These are phyloP conservation scores for Petrolisthes manimaculis DNA, from an alignment of 2,888 invertebrate species.

Conservation along the genomic window DNA sequence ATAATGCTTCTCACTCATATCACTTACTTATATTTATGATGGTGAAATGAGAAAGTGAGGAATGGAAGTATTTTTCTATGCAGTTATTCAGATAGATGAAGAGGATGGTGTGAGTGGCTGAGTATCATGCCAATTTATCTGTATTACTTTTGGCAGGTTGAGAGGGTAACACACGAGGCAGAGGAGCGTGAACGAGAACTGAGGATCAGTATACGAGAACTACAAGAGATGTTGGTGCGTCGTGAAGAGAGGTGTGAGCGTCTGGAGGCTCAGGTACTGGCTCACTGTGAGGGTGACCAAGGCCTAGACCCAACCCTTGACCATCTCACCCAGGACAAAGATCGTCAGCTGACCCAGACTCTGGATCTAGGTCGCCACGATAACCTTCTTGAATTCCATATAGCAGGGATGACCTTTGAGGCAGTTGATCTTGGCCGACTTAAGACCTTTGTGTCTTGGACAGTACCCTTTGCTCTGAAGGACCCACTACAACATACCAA, in stretches of 20 bases:
- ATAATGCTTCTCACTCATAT: too few species aligned
- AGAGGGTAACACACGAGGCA: constrained; percentile 32
- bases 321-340: constrained; percentile 22
- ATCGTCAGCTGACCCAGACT: constrained; percentile 35
- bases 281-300: not conserved
- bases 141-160: constrained; percentile 4
- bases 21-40: too few species aligned
- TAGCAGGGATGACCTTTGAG: constrained; percentile 52
- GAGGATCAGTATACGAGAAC: constrained; percentile 1
- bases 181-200: constrained; percentile 25
- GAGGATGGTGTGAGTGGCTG: too few species aligned
- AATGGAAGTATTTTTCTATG: too few species aligned
- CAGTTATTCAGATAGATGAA: too few species aligned
- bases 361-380: constrained; percentile 58
- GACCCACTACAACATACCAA: constrained; percentile 65
- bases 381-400: constrained; percentile 59
- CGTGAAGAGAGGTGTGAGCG: constrained; percentile 43
- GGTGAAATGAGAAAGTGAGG: too few species aligned
- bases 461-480: constrained; percentile 56
- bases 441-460: constrained; percentile 65
- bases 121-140: too few species aligned
- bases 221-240: constrained; percentile 33
- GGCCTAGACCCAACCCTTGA: constrained; percentile 10
- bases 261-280: constrained; percentile 41
- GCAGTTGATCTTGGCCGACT: constrained; percentile 33